phyloP scores from a whole-genome alignment of 2,888 invertebrate species.

The Chalcis sispes region DNA sequence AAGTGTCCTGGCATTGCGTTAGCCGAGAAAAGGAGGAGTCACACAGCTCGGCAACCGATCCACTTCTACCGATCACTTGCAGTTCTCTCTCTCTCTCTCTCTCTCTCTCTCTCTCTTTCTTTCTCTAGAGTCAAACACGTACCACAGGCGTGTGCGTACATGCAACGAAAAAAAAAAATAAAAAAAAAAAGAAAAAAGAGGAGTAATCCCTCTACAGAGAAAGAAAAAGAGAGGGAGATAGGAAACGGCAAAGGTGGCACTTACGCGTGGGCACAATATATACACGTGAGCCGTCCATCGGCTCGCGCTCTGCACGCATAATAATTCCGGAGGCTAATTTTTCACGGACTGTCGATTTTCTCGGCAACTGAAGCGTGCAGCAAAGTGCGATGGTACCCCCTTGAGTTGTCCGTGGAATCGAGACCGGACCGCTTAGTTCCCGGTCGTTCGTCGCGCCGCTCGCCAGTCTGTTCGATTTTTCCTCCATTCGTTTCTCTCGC shows the following conservation, averaged over 20 bases:
- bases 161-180: not conserved
- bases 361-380: constrained; percentile 74
- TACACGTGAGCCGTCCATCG: constrained; percentile 15
- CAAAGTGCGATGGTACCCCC: constrained; percentile 61
- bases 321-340: constrained; percentile 71
- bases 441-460: constrained; percentile 70
- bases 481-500: constrained; percentile 1
- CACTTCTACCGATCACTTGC: too few species aligned
- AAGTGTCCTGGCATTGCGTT: too few species aligned
- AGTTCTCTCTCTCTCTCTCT: too few species aligned
- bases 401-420: constrained; percentile 67
- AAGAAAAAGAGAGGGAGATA: too few species aligned
- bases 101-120: not conserved
- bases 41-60: too few species aligned
- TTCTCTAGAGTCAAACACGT: too few species aligned
- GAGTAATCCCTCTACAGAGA: not conserved
- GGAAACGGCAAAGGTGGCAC: not conserved
- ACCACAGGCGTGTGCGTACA: too few species aligned
- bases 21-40: too few species aligned
- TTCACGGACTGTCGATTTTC: constrained; percentile 74
- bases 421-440: constrained; percentile 72
- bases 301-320: constrained; percentile 67
- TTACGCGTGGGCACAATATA: not conserved
- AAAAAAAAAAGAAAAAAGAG: not conserved
- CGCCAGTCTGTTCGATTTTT: constrained; percentile 53